Base-by-base conservation (phyloP, 2,888 invertebrate genomes). In the Hirtodrosophila trivittata region DNA sequence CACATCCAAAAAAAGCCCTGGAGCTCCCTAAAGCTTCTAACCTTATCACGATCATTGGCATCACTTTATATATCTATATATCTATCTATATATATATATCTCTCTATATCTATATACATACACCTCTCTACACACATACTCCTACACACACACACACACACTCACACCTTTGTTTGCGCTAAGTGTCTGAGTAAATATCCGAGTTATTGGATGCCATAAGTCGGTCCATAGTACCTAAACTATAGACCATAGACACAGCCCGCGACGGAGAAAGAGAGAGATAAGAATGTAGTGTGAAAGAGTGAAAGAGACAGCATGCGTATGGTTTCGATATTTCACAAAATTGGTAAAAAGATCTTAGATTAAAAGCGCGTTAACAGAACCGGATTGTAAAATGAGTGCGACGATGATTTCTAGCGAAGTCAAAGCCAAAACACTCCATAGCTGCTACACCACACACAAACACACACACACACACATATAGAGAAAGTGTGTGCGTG, bases 341-440 rank as follows among this genome's bases (percentile, higher is more conserved):
- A 77, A 75, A 66, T 66, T 28, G 9, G 28, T 21, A 49, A 25
- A 57, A 43, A 78, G 80, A 80, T 86, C 62, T 45, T 1, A 66
- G 78, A 78, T 78, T 50, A 21, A 60, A 65, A 67, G 45, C 63
- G 71, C 67, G 56, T 76, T 78, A 83, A 63, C 59, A 56, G 55
- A 70, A 78, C 39, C 42, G 52, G 62, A 30, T 74, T 70, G 82
- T 77, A 74, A 60, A 85, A 62, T 71, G 66, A 76, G 66, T 58
- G 35, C 65, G 50, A 56, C 77, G 57, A 59, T 70, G 33, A 73
- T 64, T 84, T 77, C 77, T 60, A 57, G 43, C 57, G 60, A 81
- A 77, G 47, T 45, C 14, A 38, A 52, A 54, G 51, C 49, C 38
- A n/a, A 50, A 57, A 32, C 33, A 56, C 77, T 62, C 58, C 21